Conservation (phyloP, 1,140 invertebrate genomes). For the Drosophila navojoa region DNA sequence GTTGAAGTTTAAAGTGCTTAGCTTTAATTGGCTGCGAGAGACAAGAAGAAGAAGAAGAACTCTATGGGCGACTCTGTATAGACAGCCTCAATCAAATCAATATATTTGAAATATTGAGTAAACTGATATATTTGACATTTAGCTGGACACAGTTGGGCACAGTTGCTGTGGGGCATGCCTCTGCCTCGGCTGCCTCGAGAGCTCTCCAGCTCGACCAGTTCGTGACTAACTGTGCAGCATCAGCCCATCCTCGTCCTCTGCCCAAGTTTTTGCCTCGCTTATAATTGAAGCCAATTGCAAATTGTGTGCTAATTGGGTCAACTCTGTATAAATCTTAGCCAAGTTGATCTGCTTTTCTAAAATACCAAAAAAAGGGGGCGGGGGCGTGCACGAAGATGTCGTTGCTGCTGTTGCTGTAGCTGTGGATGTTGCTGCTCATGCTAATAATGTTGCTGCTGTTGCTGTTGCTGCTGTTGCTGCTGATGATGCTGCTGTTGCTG, state of each 20-base stretch:
- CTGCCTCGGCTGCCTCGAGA: background rate
- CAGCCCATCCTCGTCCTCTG: background rate
- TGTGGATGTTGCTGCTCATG: no score
- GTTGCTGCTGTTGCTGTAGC: background rate
- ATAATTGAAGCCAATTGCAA: conserved; percentile 76
- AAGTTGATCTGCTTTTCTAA: conserved; percentile 19
- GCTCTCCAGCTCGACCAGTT: conserved; percentile 31
- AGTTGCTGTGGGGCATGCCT: conserved; percentile 31
- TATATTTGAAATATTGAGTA: background rate
- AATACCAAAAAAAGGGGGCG: conserved; percentile 13
- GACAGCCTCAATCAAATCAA: conserved; percentile 36
- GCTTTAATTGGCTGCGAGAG: conserved; percentile 35
- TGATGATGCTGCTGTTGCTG: no score
- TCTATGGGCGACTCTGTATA: conserved; percentile 42
- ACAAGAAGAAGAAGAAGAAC: conserved; percentile 42
- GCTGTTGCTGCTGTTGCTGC: no score
- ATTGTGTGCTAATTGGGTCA: conserved; percentile 74
- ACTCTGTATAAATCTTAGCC: conserved; percentile 48
- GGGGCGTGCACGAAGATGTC: conserved; percentile 34
- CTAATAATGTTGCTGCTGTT: no score
- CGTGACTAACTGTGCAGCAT: conserved; percentile 57
- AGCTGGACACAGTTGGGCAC: conserved; percentile 11
- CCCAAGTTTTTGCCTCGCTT: conserved; percentile 29
- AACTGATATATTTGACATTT: conserved; percentile 74
- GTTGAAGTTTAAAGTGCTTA: conserved; percentile 79